Evolutionary conservation across 2,113 vertebrate genomes (phyloP).

Genomic region (Irena cyanogastra): DNA sequence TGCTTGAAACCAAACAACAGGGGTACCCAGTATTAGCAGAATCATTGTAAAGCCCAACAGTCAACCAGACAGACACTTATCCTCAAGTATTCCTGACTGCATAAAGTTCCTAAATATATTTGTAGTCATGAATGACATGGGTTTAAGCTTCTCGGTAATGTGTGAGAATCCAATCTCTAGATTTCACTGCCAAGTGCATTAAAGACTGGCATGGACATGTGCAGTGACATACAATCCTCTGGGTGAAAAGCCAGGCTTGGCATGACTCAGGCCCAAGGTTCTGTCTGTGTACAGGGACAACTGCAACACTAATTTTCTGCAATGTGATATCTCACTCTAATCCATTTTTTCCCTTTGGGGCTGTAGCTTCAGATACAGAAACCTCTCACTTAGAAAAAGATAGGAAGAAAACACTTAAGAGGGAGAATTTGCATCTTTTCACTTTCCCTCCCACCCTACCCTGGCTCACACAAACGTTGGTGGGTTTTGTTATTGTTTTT

Average conservation of each 20-base stretch:
- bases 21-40: neutral
- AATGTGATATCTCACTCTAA: constrained; percentile 16
- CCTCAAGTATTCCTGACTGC: neutral
- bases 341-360: neutral
- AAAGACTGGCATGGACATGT: constrained; percentile 31
- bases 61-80: neutral
- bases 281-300: neutral
- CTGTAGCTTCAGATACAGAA: neutral
- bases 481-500: neutral
- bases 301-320: constrained; percentile 29
- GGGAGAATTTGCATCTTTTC: neutral
- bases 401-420: neutral
- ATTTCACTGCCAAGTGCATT: neutral
- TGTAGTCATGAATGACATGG: neutral
- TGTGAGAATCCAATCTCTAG: constrained; percentile 8
- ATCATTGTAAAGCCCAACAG: neutral
- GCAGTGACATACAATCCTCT: neutral
- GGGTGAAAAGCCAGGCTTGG: constrained; percentile 20
- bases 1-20: constrained; percentile 5
- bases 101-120: neutral
- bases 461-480: neutral
- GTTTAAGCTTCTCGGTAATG: constrained; percentile 1
- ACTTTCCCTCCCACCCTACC: neutral
- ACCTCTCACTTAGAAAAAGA: neutral
- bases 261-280: neutral